phyloP scores from a whole-genome alignment of 35 echinoderm and acorn worm species.

The Apostichopus californicus region DNA sequence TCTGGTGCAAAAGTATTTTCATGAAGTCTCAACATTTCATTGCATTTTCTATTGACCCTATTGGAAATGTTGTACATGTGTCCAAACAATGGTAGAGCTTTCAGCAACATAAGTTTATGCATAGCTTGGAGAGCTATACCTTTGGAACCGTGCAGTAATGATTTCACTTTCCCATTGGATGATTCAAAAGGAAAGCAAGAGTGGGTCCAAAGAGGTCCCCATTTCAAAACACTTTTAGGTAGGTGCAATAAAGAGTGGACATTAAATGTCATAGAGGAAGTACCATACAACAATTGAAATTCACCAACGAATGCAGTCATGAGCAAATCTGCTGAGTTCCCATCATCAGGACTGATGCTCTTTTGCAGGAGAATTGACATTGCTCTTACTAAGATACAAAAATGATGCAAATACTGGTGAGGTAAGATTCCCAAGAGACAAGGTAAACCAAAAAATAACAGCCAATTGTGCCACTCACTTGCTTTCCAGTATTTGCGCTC shows the following conservation, averaged over 20 bases:
- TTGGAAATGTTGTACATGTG: too few species aligned
- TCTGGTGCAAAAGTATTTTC: too few species aligned
- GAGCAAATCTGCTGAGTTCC: slow-evolving; percentile 46
- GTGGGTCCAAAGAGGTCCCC: slow-evolving; percentile 80
- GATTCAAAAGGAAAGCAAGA: slow-evolving; percentile 82
- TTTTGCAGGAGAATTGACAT: slow-evolving; percentile 69
- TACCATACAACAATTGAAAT: slow-evolving; percentile 64
- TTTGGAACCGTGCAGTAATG: slow-evolving; percentile 45
- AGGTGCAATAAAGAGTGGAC: slow-evolving; percentile 65
- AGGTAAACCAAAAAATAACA: slow-evolving; percentile 59
- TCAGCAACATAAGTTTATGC: slow-evolving; percentile 51
- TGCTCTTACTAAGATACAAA: slow-evolving; percentile 46
- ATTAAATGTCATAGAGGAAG: slow-evolving; percentile 68
- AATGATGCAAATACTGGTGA: slow-evolving; percentile 46
- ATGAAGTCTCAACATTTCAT: too few species aligned
- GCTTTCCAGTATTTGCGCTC: slow-evolving; percentile 78
- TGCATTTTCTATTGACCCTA: too few species aligned
- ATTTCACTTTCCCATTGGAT: slow-evolving; percentile 58
- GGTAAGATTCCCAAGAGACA: slow-evolving; percentile 49
- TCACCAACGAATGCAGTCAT: slow-evolving; percentile 50
- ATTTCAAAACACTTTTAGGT: slow-evolving; percentile 43
- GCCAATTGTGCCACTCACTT: slow-evolving; percentile 66
- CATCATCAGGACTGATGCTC: slow-evolving; percentile 8
- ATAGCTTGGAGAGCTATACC: slow-evolving; percentile 52
- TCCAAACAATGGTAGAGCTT: slow-evolving; percentile 30